Evolutionary conservation across 2,888 invertebrate genomes (phyloP), one percentile per base, ranked within the genome.

Genomic region (Bimastos eiseni): DNA sequence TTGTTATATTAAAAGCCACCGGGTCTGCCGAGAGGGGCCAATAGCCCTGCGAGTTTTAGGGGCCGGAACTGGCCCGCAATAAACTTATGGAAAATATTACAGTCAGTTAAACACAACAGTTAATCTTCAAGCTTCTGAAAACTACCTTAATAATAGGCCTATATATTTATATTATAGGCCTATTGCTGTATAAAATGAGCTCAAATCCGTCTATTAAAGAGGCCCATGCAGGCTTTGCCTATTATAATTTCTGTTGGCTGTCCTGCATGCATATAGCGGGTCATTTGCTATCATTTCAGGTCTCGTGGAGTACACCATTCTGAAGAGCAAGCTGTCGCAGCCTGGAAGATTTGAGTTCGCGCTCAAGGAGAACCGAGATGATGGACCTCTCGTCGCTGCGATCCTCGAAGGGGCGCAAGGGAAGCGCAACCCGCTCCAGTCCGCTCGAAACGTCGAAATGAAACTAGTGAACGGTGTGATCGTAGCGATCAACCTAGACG

Each of bases 401-500:
- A 13, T 84, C 30, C 41, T 90, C n/a, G 90, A 90, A 38, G 90
- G 90, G 38, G 90, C 34, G 24, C 90, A 90, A 83, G 90, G 90
- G 34, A 90, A 90, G 44, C 37, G 41, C 90, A 90, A 90, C 90
- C 90, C 90, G 19, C 90, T 90, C 36, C 17, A 37, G 41, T 84
- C 83, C 30, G 90, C 90, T 30, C n/a, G 90, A 4, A 90, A 90
- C 41, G 84, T 90, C 90, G 90, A 90, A 84, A 34, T 90, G 90
- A 90, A 86, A n/a, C 5, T 90, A 70, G 83, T 19, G 30, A 36
- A 90, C 30, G 90, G 90, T 30, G n/a, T 83, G 41, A 90, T 90
- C 33, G 33, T 38, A 37, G 90, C 90, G 11, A 86, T 90, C 30
- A 90, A 90, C 33, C 86, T 90, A 2, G 90, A 90, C n/a, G 90